phyloP scores from a whole-genome alignment of 2,797 vertebrate species.

The Aplochiton taeniatus region DNA sequence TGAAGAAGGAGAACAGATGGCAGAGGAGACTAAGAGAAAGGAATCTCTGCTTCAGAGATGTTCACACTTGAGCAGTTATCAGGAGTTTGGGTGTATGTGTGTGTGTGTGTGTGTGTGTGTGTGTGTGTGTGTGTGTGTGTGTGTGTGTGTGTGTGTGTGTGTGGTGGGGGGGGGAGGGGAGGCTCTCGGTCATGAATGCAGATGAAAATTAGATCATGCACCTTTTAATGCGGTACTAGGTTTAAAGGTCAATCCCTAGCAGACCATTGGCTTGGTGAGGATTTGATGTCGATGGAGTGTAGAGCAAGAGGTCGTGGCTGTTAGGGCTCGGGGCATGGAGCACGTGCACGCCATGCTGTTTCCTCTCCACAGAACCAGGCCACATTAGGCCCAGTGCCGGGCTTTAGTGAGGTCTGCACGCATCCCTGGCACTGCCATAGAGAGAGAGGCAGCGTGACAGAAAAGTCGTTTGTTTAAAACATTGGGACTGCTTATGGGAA shows the following conservation, averaged over 20 bases:
- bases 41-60: slow-evolving; percentile 30
- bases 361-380: slow-evolving; percentile 26
- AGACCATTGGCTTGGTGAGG: slow-evolving; percentile 35
- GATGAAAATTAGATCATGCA: slow-evolving; percentile 11
- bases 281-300: slow-evolving; percentile 55
- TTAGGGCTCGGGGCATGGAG: slow-evolving; percentile 29
- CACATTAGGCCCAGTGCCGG: too few relatives aligned
- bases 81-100: neutral
- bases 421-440: slow-evolving; percentile 9
- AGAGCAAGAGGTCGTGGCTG: slow-evolving; percentile 43
- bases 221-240: slow-evolving; percentile 22
- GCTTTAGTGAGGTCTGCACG: too few relatives aligned
- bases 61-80: slow-evolving; percentile 10
- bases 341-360: slow-evolving; percentile 46
- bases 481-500: slow-evolving; percentile 67
- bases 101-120: neutral
- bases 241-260: slow-evolving; percentile 45
- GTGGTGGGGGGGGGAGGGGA: neutral
- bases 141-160: neutral
- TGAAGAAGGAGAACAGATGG: neutral
- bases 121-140: neutral
- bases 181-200: slow-evolving; percentile 18
- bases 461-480: slow-evolving; percentile 33
- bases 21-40: slow-evolving; percentile 21
- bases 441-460: neutral